Base-by-base conservation (phyloP, 2,888 invertebrate species). In the Patella depressa region DNA sequence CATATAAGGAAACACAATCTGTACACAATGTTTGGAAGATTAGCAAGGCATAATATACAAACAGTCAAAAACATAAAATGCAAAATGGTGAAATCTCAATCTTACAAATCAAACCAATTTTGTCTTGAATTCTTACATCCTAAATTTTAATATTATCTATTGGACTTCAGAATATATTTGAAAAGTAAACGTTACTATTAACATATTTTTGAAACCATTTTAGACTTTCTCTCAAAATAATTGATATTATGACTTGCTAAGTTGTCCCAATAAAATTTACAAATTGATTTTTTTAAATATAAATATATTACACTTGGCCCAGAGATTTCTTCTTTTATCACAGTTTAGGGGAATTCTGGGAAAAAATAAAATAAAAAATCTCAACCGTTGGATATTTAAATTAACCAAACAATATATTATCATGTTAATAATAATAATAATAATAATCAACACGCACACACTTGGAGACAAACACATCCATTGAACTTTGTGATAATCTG, bases 241-340 rank as follows among this genome's bases (percentile, higher is more conserved):
- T 45, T 45, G 45, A 45, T 45, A 45, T 45, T 45, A 45, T 45
- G 19, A 71, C 24, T 29, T 71, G 71, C 19, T 71, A 19, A 65
- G 14, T 19, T 19, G 19, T 19, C n/a, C n/a, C n/a, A 1, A n/a
- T 19, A 19, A 65, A 65, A 65, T 19, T 19, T 24, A 34, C 24
- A 29, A 71, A 34, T 19, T n/a, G 17, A 71, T 71, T 71, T 24
- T 3, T 71, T 71, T 24, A 19, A 19, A 19, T n/a, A n/a, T 65
- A 19, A 75, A 65, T 54, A 74, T 57, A 53, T 70, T 69, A 75
- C 75, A 75, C 55, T 75, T 75, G 75, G 69, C 75, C 69, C 75
- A 75, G 69, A 75, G 75, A 55, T 75, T 53, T 45, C 69, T 65
- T 65, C 45, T 65, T 53, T 65, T 75, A 75, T 75, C 75, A 75